Base-by-base conservation (phyloP, 2,797 vertebrate genomes). In the Phoxinus dragarum region DNA sequence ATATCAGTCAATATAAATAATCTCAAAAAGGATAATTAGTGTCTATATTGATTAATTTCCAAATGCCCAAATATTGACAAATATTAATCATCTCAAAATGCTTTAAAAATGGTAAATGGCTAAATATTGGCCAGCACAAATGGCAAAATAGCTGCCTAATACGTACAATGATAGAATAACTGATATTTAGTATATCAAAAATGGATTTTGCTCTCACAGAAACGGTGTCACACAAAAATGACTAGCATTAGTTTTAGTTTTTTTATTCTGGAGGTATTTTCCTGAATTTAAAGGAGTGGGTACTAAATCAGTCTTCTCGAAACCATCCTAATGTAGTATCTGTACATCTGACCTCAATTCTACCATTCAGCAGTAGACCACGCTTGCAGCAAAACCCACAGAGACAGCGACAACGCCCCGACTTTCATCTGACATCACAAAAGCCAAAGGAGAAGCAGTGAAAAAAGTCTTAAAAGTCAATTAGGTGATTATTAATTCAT, bases 401-500 rank as follows among this genome's bases (percentile, higher is more conserved):
- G 92, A 95, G 96, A 96, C 96, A 96, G 93, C 93, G 93, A 94
- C 94, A 95, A 93, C 93, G 93, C 94, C 93, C 94, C 91, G 94
- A 94, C 95, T 95, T 95, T 95, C 95, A 95, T 96, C 95, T 95
- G 92, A 96, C 94, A 94, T 95, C 94, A 94, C 91, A 92, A 93
- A 93, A 94, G 90, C 81, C 88, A 91, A 89, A 82, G 85, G 88
- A 92, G 88, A 54, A 84, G 82, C 81, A 85, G 68, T 86, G 88
- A 87, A 86, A 86, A 88, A 89, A 88, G 82, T 84, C 76, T 90
- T 90, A 91, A 91, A 93, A 98, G 96, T 96, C 98, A 96, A 97
- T 98, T 97, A 97, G 95, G 96, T 96, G 95, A 99, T 98, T 98
- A 98, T 97, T 98, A 97, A 99, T 99, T 98, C 97, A 99, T 98